Conservation (phyloP, 23 tunicate genomes). For the Halocynthia aurantium region DNA sequence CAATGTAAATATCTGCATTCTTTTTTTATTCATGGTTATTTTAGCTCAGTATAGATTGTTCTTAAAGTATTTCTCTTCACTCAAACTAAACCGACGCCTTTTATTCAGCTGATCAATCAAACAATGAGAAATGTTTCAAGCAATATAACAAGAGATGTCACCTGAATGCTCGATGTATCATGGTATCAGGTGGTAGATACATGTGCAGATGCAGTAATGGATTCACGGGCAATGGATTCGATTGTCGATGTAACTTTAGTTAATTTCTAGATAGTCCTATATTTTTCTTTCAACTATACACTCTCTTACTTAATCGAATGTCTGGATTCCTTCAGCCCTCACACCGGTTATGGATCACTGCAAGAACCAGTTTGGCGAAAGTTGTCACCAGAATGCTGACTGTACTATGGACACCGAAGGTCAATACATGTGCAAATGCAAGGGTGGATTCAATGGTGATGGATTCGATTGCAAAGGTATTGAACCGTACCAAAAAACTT, state of each 20-base stretch:
- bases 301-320: too few relatives aligned
- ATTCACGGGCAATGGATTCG: not conserved
- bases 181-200: not conserved
- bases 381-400: constrained; percentile 1
- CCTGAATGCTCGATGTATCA: not conserved
- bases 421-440: constrained; percentile 3
- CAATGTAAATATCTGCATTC: not conserved
- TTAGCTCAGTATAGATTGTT: too few relatives aligned
- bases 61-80: too few relatives aligned
- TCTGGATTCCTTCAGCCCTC: too few relatives aligned
- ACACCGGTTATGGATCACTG: too few relatives aligned
- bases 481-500: not conserved
- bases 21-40: too few relatives aligned
- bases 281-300: not conserved
- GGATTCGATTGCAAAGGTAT: constrained; percentile 13
- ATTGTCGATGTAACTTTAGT: not conserved
- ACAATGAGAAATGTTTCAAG: too few relatives aligned
- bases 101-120: too few relatives aligned
- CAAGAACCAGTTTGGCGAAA: not conserved
- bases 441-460: constrained; percentile 2
- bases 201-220: constrained; percentile 9
- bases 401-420: not conserved
- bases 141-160: not conserved
- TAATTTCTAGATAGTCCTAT: not conserved
- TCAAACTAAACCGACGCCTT: too few relatives aligned